Evolutionary conservation across 2,888 invertebrate species (phyloP), one percentile per base, ranked within the genome.

Genomic region (Mystacides longicornis): DNA sequence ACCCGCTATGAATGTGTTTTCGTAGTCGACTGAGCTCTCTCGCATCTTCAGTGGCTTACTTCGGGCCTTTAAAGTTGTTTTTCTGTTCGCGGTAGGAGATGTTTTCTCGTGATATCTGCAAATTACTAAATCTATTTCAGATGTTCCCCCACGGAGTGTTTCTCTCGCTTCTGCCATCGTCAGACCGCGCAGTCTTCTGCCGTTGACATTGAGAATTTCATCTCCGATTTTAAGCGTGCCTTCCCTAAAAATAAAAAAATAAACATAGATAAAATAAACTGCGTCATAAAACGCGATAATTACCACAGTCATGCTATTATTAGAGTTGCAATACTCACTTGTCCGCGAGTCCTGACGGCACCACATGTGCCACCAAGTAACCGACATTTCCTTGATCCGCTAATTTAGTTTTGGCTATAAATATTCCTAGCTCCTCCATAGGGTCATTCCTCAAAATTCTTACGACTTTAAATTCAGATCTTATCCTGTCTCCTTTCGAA

Each of bases 141-240:
- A 73, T 19, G 80, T 74, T 0, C 80, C 80, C 27, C 80, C 81
- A 62, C 80, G 78, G 3, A 86, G 71, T n/a, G 82, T 79, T 68
- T 81, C 82, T 64, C 82, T 78, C 45, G 83, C 84, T 68, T 82
- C 82, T 1, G 79, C 69, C 81, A 83, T 82, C 23, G 78, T 80
- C 18, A 87, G 71, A 49, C 85, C 84, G 3, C 83, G 78, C 49
- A 89, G 73, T 62, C 84, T 74, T 59, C 80, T 78, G 11, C 87
- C 87, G 65, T 87, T 87, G 3, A 87, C 85, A 61, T 85, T 85
- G 22, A 87, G 75, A 22, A 88, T 78, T 66, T 87, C 85, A 66
- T 88, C 87, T 14, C 86, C 86, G 27, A 85, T 78, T 53, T 78
- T 76, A 53, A 88, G 69, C 1, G 81, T 77, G 1, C 85, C 84